Conservation (phyloP, 1,140 invertebrate species). For the Drosophila hydei region DNA sequence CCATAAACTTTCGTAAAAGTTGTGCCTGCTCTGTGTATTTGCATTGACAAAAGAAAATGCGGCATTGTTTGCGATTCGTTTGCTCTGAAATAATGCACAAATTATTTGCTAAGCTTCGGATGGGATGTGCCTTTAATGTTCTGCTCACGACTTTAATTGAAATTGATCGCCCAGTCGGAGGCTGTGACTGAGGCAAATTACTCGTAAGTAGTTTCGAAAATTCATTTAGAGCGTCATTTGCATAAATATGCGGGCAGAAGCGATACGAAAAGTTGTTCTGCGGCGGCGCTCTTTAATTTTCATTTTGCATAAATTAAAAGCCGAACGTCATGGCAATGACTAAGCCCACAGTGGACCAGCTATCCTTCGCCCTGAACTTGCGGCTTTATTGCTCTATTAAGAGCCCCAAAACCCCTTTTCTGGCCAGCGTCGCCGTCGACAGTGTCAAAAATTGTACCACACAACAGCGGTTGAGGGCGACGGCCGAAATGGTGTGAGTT, state of each 20-base stretch:
- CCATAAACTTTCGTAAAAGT: slow-evolving; percentile 58
- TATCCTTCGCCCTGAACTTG: slow-evolving; percentile 64
- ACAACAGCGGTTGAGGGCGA: slow-evolving; percentile 13
- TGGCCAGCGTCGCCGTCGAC: slow-evolving; percentile 22
- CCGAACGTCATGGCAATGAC: slow-evolving; percentile 50
- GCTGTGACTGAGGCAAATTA: slow-evolving; percentile 35
- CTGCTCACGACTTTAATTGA: slow-evolving; percentile 51
- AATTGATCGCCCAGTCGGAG: slow-evolving; percentile 46
- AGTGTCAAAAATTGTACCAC: slow-evolving; percentile 66
- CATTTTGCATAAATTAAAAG: slow-evolving; percentile 79
- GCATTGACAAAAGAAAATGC: slow-evolving; percentile 51
- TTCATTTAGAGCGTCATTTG: slow-evolving; percentile 70
- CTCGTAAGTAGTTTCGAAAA: slow-evolving; percentile 70
- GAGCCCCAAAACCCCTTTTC: slow-evolving; percentile 31
- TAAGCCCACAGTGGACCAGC: slow-evolving; percentile 49
- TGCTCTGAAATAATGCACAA: slow-evolving; percentile 59
- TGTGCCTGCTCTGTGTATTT: slow-evolving; percentile 30
- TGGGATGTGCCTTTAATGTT: slow-evolving; percentile 11
- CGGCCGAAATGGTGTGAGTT: background rate
- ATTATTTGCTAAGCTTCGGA: slow-evolving; percentile 50
- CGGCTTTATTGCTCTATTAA: slow-evolving; percentile 79
- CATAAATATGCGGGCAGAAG: slow-evolving; percentile 56
- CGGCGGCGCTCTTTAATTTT: slow-evolving; percentile 69
- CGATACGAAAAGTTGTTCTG: slow-evolving; percentile 41
- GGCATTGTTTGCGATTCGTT: slow-evolving; percentile 56